phyloP scores from a whole-genome alignment of 1,140 invertebrate species.

The Aphelinus atriplicis region DNA sequence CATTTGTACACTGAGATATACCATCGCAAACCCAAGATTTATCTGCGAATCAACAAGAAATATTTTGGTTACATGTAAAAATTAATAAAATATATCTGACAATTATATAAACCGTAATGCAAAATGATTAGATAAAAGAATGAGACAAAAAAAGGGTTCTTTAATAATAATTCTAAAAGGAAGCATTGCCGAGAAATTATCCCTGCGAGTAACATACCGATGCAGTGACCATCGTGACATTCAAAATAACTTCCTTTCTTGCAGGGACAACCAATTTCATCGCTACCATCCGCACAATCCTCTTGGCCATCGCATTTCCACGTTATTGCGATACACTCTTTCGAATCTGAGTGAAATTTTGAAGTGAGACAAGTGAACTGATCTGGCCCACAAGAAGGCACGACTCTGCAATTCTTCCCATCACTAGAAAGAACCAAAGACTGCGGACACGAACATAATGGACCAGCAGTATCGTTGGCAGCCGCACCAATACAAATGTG shows the following conservation, averaged over 20 bases:
- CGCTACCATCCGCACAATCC: constrained; percentile 86
- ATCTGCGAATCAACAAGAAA: constrained; percentile 42
- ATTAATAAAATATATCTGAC: background rate
- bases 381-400: constrained; percentile 79
- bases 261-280: constrained; percentile 80
- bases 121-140: too few species aligned
- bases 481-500: constrained; percentile 73
- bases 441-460: constrained; percentile 81
- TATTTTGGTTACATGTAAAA: too few species aligned
- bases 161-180: background rate
- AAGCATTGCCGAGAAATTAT: background rate
- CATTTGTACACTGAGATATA: constrained; percentile 77
- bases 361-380: constrained; percentile 79
- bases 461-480: constrained; percentile 22
- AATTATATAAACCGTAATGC: background rate
- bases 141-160: background rate
- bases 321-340: constrained; percentile 82
- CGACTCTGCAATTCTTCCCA: constrained; percentile 73
- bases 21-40: constrained; percentile 76
- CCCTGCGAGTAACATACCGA: constrained; percentile 66
- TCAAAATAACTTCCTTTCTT: constrained; percentile 73
- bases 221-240: constrained; percentile 81
- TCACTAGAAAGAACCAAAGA: constrained; percentile 78
- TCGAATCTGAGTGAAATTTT: constrained; percentile 57
- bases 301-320: constrained; percentile 88